phyloP scores from a whole-genome alignment of 1,140 invertebrate genomes.

The Ladona fulva region DNA sequence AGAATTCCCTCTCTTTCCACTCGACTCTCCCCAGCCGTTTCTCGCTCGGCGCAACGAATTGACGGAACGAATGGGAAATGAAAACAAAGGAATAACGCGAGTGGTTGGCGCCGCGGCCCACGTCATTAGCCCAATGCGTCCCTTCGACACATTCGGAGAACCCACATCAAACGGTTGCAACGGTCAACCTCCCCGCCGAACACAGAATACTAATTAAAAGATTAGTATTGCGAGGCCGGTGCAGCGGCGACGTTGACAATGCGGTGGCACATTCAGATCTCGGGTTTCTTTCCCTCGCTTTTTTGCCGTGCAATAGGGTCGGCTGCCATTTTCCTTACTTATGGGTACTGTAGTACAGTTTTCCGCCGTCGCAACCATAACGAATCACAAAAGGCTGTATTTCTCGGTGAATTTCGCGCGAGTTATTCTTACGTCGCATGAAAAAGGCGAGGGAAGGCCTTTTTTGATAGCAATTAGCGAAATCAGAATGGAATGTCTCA shows the following conservation, averaged over 20 bases:
- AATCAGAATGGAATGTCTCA: too few relatives aligned
- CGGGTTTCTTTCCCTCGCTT: too few relatives aligned
- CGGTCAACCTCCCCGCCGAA: neutral
- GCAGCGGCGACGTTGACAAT: neutral
- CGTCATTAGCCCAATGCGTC: neutral
- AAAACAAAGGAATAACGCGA: neutral
- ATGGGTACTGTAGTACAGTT: too few relatives aligned
- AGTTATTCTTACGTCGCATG: too few relatives aligned
- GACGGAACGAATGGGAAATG: neutral
- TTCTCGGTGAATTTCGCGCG: too few relatives aligned
- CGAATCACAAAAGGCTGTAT: too few relatives aligned
- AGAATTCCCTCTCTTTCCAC: neutral
- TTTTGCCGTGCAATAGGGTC: too few relatives aligned
- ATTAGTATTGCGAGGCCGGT: neutral
- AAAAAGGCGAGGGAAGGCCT: too few relatives aligned
- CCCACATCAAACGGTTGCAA: neutral
- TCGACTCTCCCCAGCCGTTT: neutral
- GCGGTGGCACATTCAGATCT: too few relatives aligned
- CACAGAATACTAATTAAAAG: constrained; percentile 4
- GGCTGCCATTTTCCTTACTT: too few relatives aligned
- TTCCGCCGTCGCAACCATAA: too few relatives aligned
- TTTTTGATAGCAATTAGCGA: too few relatives aligned
- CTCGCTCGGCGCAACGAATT: neutral
- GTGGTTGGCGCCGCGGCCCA: neutral
- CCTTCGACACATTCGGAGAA: neutral